phyloP scores from a whole-genome alignment of 2,113 vertebrate genomes.

The Sinocyclocheilus maitianheensis region DNA sequence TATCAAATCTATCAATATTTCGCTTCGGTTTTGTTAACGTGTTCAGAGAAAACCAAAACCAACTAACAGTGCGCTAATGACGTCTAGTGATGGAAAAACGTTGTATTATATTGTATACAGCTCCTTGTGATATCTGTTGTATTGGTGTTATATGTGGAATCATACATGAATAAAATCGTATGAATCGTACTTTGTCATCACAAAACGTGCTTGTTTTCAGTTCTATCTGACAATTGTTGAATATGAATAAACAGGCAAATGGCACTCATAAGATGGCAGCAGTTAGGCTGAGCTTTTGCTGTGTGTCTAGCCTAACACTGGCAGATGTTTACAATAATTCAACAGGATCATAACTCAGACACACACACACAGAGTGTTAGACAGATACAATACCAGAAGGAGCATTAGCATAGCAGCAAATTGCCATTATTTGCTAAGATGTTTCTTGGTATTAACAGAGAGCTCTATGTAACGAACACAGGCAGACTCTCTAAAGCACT shows the following conservation, averaged over 20 bases:
- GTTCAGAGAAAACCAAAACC: too few relatives aligned
- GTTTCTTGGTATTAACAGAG: constrained; percentile 48
- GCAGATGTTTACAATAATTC: constrained; percentile 43
- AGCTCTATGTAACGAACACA: constrained; percentile 45
- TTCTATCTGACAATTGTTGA: neutral
- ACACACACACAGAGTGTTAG: constrained; percentile 33
- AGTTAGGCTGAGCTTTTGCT: neutral
- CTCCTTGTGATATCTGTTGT: neutral
- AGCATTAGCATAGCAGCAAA: constrained; percentile 48
- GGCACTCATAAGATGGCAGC: neutral
- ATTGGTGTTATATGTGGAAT: neutral
- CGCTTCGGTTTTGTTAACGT: too few relatives aligned
- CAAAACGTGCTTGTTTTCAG: neutral
- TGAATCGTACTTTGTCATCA: neutral
- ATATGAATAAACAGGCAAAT: neutral
- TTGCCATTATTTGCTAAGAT: constrained; percentile 54
- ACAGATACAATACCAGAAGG: constrained; percentile 48
- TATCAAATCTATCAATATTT: too few relatives aligned
- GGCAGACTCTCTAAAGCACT: constrained; percentile 18
- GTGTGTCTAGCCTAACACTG: neutral
- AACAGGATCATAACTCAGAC: constrained; percentile 39
- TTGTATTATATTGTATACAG: neutral
- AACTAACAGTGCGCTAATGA: too few relatives aligned
- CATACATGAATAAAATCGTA: neutral
- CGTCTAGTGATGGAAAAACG: too few relatives aligned